Evolutionary conservation across 2,888 invertebrate species (phyloP), one percentile per base, ranked within the genome.

Genomic region (Drosophila sordidapex): DNA sequence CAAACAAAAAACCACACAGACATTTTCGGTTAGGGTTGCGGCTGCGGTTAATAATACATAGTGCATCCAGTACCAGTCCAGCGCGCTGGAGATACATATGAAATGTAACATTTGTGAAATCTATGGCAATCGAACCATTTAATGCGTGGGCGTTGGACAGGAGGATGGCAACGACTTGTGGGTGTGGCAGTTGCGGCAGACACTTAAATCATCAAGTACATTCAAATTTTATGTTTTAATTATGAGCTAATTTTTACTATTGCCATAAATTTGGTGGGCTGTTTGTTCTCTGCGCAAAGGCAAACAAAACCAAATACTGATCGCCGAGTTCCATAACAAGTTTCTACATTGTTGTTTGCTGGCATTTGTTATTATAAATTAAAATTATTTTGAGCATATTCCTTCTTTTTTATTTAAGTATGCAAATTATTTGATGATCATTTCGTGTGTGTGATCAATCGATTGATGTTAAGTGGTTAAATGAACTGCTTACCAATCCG

Each of bases 401-500:
- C 18, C 0, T 6, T 31, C n/a, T 18, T 7, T 13, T 13, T 25
- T 53, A 31, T 62, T 38, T 52, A 60, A 63, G 64, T 68, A 66
- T 64, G 43, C 61, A 60, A 72, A 63, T 59, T 57, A 74, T 68
- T 68, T 72, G 57, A 51, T 62, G 56, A 51, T 65, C 58, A 64
- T 56, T 67, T 70, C 27, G 31, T n/a, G 6, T 6, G 48, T 38
- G 15, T 15, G 15, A 46, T 49, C 27, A 27, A 11, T 27, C 27
- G 49, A 53, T 53, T 33, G 21, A 15, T 33, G 21, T 10, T 21
- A 15, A n/a, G 15, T 15, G 15, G 18, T 43, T 29, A 35, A 40
- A 33, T 25, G 27, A 53, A 35, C 36, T 49, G 71, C 78, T 79
- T 94, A 97, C 97, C 95, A 96, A 93, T 81, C 97, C 97, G 62